Percentiles rank a stretch among this genome's conserved stretches.
Evolutionary conservation across 35 echinoderm and acorn worm species (phyloP).

Genomic region (Apostichopus parvimensis): DNA sequence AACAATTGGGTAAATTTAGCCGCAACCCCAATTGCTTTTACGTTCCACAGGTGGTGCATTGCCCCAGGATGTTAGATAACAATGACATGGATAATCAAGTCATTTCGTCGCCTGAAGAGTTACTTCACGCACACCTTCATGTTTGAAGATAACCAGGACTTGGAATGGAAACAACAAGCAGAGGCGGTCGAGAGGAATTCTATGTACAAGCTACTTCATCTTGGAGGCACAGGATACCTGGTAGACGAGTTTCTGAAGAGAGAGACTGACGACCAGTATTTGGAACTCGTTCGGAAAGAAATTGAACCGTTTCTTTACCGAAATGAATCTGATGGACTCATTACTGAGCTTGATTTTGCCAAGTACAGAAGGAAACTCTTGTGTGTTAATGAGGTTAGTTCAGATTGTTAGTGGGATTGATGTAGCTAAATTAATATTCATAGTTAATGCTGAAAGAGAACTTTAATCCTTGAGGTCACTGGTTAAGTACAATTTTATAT

Average conservation of each 20-base stretch:
- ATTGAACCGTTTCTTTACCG: slow-evolving; percentile 65
- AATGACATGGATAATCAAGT: not conserved
- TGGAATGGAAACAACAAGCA: slow-evolving; percentile 78
- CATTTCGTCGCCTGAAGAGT: not conserved
- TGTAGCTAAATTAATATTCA: too few species aligned
- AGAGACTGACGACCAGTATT: slow-evolving; percentile 49
- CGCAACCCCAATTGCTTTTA: too few species aligned
- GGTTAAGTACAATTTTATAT: too few species aligned
- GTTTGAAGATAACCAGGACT: slow-evolving; percentile 48
- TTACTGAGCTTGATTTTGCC: slow-evolving; percentile 48
- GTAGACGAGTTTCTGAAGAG: slow-evolving; percentile 56
- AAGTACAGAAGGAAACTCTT: slow-evolving; percentile 47
- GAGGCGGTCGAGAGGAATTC: slow-evolving; percentile 60
- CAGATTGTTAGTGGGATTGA: not conserved
- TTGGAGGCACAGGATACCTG: slow-evolving; percentile 61
- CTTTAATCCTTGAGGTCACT: too few species aligned
- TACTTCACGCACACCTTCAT: not conserved
- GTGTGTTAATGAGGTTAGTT: slow-evolving; percentile 29
- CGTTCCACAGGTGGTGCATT: not conserved
- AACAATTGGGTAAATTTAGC: too few species aligned
- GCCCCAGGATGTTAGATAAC: not conserved
- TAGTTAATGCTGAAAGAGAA: too few species aligned
- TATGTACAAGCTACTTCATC: slow-evolving; percentile 75
- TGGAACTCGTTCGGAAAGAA: slow-evolving; percentile 3
- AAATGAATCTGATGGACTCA: slow-evolving; percentile 52